These are phyloP conservation scores for Anneissia japonica DNA, from an alignment of 35 echinoderm and acorn worm genomes.

Conservation along the genomic window DNA sequence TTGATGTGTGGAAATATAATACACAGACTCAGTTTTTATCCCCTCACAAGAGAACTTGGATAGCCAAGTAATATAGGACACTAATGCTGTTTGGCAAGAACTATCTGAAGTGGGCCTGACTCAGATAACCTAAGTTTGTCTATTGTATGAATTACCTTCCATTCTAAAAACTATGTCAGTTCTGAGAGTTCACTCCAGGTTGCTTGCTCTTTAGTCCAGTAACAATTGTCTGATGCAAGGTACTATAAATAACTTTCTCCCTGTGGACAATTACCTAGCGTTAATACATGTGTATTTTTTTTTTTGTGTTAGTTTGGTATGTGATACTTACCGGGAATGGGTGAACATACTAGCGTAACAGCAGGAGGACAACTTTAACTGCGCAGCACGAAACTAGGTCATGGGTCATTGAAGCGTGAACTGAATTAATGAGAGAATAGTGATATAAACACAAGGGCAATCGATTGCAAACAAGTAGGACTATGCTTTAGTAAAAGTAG, in stretches of 20 bases:
- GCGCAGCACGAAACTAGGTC: not conserved
- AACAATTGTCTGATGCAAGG: not conserved
- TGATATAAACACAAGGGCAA: conserved; percentile 1
- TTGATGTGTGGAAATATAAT: too few relatives aligned
- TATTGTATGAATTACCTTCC: not conserved
- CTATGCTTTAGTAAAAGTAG: not conserved
- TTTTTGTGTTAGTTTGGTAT: not conserved
- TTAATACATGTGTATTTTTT: not conserved
- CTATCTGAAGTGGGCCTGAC: not conserved
- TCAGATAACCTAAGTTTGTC: not conserved
- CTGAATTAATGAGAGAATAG: not conserved
- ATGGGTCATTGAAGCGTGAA: not conserved
- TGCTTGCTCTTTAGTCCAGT: not conserved
- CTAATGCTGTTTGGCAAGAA: not conserved
- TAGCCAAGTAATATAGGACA: not conserved
- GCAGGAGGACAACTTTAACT: not conserved
- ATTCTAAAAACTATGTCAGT: not conserved
- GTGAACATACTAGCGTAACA: too few relatives aligned
- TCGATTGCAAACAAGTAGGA: not conserved
- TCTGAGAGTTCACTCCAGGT: not conserved
- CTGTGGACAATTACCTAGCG: not conserved
- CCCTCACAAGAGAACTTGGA: not conserved
- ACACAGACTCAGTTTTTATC: too few relatives aligned
- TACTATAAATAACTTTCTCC: not conserved
- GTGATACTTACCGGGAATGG: not conserved